These are phyloP conservation scores for Drosophila austrosaltans DNA, from an alignment of 2,888 invertebrate species.

Conservation along the genomic window DNA sequence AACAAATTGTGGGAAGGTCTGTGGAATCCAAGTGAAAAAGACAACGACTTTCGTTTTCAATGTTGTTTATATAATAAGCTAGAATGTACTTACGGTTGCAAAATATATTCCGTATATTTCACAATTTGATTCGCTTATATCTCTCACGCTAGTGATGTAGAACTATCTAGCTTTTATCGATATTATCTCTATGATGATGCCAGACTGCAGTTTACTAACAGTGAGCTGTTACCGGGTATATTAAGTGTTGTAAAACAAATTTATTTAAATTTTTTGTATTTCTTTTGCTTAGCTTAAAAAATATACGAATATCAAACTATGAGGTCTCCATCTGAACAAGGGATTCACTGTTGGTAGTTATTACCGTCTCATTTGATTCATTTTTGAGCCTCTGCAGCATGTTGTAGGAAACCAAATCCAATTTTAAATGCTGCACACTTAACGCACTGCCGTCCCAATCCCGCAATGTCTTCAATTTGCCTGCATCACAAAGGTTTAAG, in stretches of 20 bases:
- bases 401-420: constrained; percentile 80
- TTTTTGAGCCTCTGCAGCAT: constrained; percentile 75
- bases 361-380: neutral
- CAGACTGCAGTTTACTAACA: neutral
- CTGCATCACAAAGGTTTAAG: constrained; percentile 79
- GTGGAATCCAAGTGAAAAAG: neutral
- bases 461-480: constrained; percentile 76
- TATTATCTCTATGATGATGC: neutral
- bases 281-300: neutral
- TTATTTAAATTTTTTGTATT: neutral
- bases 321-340: constrained; percentile 58
- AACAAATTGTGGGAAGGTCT: neutral
- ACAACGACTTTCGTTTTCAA: constrained; percentile 6
- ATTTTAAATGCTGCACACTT: constrained; percentile 82
- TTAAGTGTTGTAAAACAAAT: constrained; percentile 1
- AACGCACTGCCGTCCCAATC: constrained; percentile 83
- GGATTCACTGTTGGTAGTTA: neutral
- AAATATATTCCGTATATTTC: neutral
- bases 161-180: neutral
- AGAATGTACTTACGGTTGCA: neutral
- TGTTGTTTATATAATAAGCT: constrained; percentile 67
- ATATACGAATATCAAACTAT: constrained; percentile 6
- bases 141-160: neutral
- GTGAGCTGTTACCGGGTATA: too few species aligned
- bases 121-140: neutral